Conservation (phyloP, 2,888 invertebrate species). For the Pollenia angustigena region DNA sequence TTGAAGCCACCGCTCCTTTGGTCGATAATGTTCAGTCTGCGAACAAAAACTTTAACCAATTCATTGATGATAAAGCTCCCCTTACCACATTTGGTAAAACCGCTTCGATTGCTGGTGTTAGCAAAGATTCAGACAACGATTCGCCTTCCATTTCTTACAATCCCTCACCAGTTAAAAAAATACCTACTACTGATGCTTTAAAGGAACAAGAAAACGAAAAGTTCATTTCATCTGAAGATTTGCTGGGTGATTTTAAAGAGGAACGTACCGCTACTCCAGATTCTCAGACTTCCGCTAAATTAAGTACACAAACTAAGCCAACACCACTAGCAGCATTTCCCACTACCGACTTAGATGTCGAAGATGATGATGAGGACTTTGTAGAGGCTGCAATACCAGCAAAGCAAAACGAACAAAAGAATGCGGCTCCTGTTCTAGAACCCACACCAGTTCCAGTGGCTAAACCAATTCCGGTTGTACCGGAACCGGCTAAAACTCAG, state of each 20-base stretch:
- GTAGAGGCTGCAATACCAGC: conserved; percentile 67
- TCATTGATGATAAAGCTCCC: conserved; percentile 73
- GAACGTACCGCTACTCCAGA: conserved; percentile 79
- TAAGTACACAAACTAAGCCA: conserved; percentile 39
- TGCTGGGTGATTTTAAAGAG: conserved; percentile 82
- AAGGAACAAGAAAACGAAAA: conserved; percentile 84
- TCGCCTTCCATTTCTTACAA: conserved; percentile 83
- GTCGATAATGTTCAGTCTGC: conserved; percentile 64
- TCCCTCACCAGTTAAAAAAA: conserved; percentile 83
- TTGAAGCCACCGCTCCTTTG: conserved; percentile 70
- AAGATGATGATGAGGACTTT: conserved; percentile 76
- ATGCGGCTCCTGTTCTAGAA: conserved; percentile 48
- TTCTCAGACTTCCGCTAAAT: conserved; percentile 70
- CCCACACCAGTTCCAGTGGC: conserved; percentile 69
- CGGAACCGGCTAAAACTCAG: conserved; percentile 71
- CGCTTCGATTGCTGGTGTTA: conserved; percentile 72
- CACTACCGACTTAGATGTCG: conserved; percentile 80
- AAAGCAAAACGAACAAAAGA: conserved; percentile 39
- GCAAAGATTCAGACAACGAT: conserved; percentile 82
- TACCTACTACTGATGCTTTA: conserved; percentile 80
- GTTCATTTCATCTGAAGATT: conserved; percentile 84
- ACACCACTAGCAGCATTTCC: conserved; percentile 59
- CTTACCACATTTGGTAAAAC: conserved; percentile 72
- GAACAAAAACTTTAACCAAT: conserved; percentile 58
- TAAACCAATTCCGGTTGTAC: conserved; percentile 68